Base-by-base conservation (phyloP, 2,113 vertebrate species). In the Odontophorus gujanensis region DNA sequence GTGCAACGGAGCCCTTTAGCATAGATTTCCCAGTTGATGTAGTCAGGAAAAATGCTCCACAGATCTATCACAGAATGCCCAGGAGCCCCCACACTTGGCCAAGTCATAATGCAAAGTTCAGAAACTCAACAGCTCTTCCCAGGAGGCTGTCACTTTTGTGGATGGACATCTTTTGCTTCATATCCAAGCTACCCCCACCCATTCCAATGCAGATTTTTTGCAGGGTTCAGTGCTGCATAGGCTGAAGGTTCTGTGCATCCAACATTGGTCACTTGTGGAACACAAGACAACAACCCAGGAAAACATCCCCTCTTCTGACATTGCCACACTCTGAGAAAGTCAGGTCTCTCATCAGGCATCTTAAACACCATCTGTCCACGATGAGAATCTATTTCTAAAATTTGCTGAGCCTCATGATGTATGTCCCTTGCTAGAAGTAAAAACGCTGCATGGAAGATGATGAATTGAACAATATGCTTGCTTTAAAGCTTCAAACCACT, bases 351-450 rank as follows among this genome's bases (percentile, higher is more conserved):
- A 77, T 86, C 90, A 85, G 76, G 84, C 84, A 34, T 81, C 93
- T 86, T 83, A 73, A 90, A 53, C 89, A 87, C 95, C 96, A 92
- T 95, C 96, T 97, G 94, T 53, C 92, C 28, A 7, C 1, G 42
- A 15, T 78, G 63, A 87, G 90, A 63, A 90, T 28, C 59, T 75
- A 45, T 75, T 87, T 10, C 63, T 36, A 65, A 88, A 93, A 30
- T 65, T 83, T 74, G 62, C 93, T 88, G 82, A 96, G 82, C 89
- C 71, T 77, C 73, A 13, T 91, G 95, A 93, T 91, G 61, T 47
- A 83, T 48, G 84, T 91, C 85, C 93, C 94, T 91, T 90, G 95
- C 85, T 95, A 74, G 55, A 83, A 95, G 93, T 76, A 80, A 96
- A 94, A 95, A 76, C 1, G 40, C 79, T 86, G 87, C 14, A 8